A percentile compares a stretch with the other conserved stretches of the same genome.
phyloP scores from a whole-genome alignment of 1,140 invertebrate genomes.

The Agraylea sexmaculata region DNA sequence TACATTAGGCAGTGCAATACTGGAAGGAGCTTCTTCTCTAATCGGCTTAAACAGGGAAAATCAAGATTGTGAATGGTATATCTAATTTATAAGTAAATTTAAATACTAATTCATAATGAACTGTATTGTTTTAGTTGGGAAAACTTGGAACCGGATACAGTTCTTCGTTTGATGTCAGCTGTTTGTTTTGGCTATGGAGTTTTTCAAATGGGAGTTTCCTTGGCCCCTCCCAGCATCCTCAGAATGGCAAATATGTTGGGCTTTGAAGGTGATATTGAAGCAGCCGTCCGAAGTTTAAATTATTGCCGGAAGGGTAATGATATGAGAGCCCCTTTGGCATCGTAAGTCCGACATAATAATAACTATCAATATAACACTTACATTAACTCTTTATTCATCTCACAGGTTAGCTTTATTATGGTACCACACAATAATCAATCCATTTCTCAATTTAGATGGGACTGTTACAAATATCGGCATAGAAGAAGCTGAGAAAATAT shows the following conservation, averaged over 20 bases:
- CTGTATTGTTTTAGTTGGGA: conserved; percentile 19
- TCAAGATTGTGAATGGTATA: too few species aligned
- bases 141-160: conserved; percentile 35
- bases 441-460: conserved; percentile 59
- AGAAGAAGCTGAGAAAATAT: conserved; percentile 45
- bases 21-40: conserved; percentile 18
- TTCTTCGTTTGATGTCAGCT: conserved; percentile 51
- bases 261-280: conserved; percentile 54
- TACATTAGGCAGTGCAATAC: conserved; percentile 18
- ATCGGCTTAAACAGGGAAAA: conserved; percentile 18
- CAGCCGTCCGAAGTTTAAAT: conserved; percentile 50
- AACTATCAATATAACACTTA: too few species aligned
- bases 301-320: conserved; percentile 52
- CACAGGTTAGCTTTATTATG: conserved; percentile 53
- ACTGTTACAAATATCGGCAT: conserved; percentile 47
- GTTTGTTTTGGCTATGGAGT: conserved; percentile 64
- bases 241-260: conserved; percentile 58
- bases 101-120: background rate
- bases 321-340: conserved; percentile 61
- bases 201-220: conserved; percentile 58
- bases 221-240: conserved; percentile 54
- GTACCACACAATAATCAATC: conserved; percentile 63
- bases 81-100: background rate
- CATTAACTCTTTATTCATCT: conserved; percentile 8
- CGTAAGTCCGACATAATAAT: conserved; percentile 34